Evolutionary conservation across 2,888 invertebrate species (phyloP), one percentile per base, ranked within the genome.

Genomic region (Leptarthrus brevirostris): DNA sequence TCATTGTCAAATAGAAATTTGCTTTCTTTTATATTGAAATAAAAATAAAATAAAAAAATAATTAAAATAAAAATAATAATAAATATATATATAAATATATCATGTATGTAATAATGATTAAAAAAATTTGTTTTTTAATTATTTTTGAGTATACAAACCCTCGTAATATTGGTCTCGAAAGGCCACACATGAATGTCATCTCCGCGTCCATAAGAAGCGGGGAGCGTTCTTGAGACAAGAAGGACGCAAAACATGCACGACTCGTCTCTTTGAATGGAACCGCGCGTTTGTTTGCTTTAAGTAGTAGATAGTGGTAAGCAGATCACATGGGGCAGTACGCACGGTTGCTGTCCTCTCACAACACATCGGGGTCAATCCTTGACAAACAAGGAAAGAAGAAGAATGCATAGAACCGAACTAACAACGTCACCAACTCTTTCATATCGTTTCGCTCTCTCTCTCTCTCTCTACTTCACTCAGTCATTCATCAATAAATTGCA

Each of bases 341-440:
- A 64, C 64, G 47, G 44, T 69, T 69, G 69, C 16, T 52, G 69
- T 69, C 69, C 69, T 69, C 69, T 69, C 69, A 69, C 18, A 69
- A 34, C 49, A 52, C 69, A 52, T 64, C 44, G 14, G 40, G 30
- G 54, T 52, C 36, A 44, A 54, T 74, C 74, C 74, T 74, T 74
- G 74, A 74, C 69, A 74, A 72, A 74, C 74, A 74, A 74, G 74
- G 74, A 74, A 74, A 74, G 69, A 70, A 54, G 61, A 73, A 54
- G 61, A 73, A 73, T 74, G 72, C 72, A 74, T 74, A 74, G 72
- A 74, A 54, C 54, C 72, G 74, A 52, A 72, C 58, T 61, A 64
- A 20, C 52, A 52, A 64, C 72, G 64, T 47, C 54, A 52, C 58
- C 74, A 72, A 61, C 16, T 36, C 61, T 58, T 22, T 47, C 66